Evolutionary conservation across 1,140 invertebrate species (phyloP).

Genomic region (Anastrepha ludens): DNA sequence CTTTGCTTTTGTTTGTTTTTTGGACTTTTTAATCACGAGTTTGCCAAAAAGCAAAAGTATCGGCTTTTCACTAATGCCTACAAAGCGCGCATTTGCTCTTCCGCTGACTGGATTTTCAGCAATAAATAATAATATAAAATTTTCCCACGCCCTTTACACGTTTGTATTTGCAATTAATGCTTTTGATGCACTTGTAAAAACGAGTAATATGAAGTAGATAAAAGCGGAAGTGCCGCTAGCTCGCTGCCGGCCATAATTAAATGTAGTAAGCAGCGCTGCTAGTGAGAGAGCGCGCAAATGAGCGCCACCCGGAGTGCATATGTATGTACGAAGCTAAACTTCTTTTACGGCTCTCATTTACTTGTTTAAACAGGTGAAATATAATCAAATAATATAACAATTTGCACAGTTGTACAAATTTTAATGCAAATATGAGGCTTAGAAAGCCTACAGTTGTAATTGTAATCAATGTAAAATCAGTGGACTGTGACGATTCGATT

Average conservation of each 20-base stretch:
- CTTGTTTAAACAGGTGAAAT: too few relatives aligned
- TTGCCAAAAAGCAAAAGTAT: neutral
- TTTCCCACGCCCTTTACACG: neutral
- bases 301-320: neutral
- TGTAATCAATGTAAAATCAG: neutral
- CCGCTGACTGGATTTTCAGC: neutral
- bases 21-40: neutral
- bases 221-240: neutral
- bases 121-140: neutral
- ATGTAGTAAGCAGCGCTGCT: neutral
- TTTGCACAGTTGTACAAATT: too few relatives aligned
- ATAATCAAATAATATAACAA: too few relatives aligned
- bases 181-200: conserved; percentile 13
- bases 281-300: neutral
- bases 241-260: neutral
- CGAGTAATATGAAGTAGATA: neutral
- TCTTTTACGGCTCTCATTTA: neutral
- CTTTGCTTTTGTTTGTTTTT: neutral
- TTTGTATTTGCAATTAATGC: neutral
- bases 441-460: too few relatives aligned
- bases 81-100: neutral
- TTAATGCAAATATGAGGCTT: too few relatives aligned
- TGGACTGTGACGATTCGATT: neutral
- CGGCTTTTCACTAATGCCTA: neutral
- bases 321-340: neutral